A percentile compares a stretch with the other conserved stretches of the same genome.
Evolutionary conservation across 2,113 vertebrate genomes (phyloP).

Genomic region (Myiozetetes cayanensis): DNA sequence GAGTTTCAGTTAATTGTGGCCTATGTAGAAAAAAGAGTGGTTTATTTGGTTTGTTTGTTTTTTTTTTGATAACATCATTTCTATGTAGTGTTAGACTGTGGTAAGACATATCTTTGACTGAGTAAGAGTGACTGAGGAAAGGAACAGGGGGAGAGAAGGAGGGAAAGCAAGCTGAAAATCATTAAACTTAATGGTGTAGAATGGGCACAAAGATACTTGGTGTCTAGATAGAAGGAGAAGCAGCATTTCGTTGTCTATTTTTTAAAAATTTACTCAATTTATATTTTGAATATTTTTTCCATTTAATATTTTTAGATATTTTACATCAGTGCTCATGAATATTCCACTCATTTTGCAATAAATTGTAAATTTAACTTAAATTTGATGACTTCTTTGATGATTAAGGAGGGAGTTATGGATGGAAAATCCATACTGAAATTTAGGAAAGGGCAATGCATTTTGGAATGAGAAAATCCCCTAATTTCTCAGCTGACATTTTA

Average conservation of each 20-base stretch:
- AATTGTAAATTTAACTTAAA: neutral
- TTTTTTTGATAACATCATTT: neutral
- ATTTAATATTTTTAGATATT: neutral
- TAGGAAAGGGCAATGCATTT: neutral
- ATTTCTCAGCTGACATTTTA: conserved; percentile 61
- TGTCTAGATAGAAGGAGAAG: neutral
- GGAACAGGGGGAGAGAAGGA: neutral
- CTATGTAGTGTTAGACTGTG: neutral
- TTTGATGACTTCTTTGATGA: neutral
- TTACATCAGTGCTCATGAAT: neutral
- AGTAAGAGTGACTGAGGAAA: neutral
- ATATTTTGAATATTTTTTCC: neutral
- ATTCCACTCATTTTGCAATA: neutral
- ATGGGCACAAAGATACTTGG: neutral
- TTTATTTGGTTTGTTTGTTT: neutral
- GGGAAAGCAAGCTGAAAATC: neutral
- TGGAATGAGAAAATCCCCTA: neutral
- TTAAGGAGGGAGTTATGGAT: neutral
- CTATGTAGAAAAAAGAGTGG: neutral
- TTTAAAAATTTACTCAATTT: neutral
- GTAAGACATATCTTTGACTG: neutral
- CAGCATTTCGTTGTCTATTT: neutral
- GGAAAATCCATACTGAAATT: conserved; percentile 16
- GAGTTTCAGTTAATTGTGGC: neutral
- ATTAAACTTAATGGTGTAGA: neutral